Conservation (phyloP, 2,113 vertebrate genomes). For the Pungitius pungitius region DNA sequence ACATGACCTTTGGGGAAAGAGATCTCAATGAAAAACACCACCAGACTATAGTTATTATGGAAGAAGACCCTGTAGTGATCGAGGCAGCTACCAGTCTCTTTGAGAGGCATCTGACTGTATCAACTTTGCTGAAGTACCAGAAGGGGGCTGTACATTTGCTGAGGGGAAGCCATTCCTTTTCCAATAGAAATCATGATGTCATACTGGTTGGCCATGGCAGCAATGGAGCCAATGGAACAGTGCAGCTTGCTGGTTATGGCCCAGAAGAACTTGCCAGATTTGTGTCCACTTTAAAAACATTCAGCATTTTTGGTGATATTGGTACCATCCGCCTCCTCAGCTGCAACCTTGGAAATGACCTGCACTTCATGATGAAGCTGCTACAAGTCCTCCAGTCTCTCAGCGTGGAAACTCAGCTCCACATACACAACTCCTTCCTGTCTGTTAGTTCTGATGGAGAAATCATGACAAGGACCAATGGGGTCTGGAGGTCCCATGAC, state of each 20-base stretch:
- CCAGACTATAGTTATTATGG: constrained; percentile 64
- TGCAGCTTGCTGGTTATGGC: constrained; percentile 40
- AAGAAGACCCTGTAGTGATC: constrained; percentile 56
- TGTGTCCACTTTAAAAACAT: constrained; percentile 33
- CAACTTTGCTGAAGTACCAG: constrained; percentile 59
- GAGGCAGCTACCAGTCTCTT: constrained; percentile 63
- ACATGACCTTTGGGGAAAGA: not conserved
- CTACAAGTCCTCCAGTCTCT: constrained; percentile 46
- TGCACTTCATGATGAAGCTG: constrained; percentile 50
- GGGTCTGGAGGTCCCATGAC: constrained; percentile 65
- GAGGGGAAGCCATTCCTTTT: constrained; percentile 10
- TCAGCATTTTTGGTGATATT: constrained; percentile 4
- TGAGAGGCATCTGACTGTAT: constrained; percentile 40
- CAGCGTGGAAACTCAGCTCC: constrained; percentile 46
- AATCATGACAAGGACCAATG: constrained; percentile 38
- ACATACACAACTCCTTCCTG: constrained; percentile 40
- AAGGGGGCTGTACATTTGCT: constrained; percentile 50
- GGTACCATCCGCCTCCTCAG: constrained; percentile 57
- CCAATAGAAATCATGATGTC: constrained; percentile 30
- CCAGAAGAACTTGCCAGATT: constrained; percentile 58
- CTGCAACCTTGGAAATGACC: constrained; percentile 66
- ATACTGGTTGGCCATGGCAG: constrained; percentile 68
- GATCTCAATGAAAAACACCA: constrained; percentile 9
- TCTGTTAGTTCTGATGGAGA: constrained; percentile 56
- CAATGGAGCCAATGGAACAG: constrained; percentile 18